Conservation (phyloP, 2,113 vertebrate genomes). For the Hydrochoerus hydrochaeris region DNA sequence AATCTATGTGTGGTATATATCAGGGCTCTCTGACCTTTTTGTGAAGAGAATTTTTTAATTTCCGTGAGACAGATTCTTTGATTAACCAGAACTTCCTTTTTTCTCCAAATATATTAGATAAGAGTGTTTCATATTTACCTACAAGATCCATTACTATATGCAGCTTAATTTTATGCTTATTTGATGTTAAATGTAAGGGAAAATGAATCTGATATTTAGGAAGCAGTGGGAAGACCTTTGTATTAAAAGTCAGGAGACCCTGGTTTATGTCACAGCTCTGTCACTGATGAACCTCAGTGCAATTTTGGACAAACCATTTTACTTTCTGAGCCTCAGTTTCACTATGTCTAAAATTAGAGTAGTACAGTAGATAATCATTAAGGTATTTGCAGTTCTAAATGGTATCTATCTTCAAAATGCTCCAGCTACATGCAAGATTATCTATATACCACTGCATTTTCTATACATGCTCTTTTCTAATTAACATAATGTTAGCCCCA, state of each 20-base stretch:
- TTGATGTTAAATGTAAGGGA: conserved; percentile 51
- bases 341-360: background rate
- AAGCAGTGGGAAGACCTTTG: background rate
- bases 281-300: background rate
- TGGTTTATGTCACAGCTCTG: background rate
- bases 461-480: background rate
- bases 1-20: conserved; percentile 72
- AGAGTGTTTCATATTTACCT: conserved; percentile 75
- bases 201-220: conserved; percentile 51
- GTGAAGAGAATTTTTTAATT: conserved; percentile 78
- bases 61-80: conserved; percentile 75
- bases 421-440: background rate
- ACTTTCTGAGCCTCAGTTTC: conserved; percentile 25
- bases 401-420: background rate
- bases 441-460: background rate
- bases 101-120: conserved; percentile 71
- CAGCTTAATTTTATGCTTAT: conserved; percentile 64
- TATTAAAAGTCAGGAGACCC: background rate
- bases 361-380: background rate
- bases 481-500: background rate
- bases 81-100: conserved; percentile 73
- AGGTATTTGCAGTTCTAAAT: background rate
- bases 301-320: background rate
- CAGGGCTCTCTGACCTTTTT: conserved; percentile 78
- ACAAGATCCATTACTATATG: background rate